Evolutionary conservation across 2,113 vertebrate genomes (phyloP), one percentile per base, ranked within the genome.

Genomic region (Elgaria multicarinata): DNA sequence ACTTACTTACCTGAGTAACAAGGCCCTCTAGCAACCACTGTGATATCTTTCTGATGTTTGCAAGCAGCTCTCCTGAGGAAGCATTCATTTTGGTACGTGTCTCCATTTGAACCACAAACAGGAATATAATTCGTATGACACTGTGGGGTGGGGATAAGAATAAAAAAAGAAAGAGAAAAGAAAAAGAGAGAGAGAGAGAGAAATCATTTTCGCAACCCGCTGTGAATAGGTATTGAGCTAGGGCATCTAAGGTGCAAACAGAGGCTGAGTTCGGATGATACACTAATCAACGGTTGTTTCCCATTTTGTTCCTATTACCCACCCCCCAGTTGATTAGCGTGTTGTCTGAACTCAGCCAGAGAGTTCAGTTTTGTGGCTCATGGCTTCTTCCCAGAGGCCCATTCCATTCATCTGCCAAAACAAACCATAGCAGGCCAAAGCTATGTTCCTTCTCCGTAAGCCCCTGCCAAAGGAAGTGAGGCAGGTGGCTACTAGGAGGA

Each of bases 51-150:
- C 96, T 99, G 99, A 94, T 99, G 98, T 88, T 98, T 99, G 97
- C 99, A 99, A 95, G 98, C 97, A 92, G 98, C 98, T 96, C 98
- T 98, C 86, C 98, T 97, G 95, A 99, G 96, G 96, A 98, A 99
- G 95, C 99, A 99, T 94, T 99, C 98, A 79, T 99, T 99, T 97
- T 99, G 99, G 95, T 99, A 99, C 92, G 99, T 99, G 97, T 99
- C 99, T 93, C 99, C 99, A 89, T 99, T 99, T 87, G 99, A 99
- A 90, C 98, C 98, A 95, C 99, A 99, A 94, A 99, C 99, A 0
- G 99, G 98, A 95, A 98, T 97, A 94, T 99, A 99, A 97, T 98
- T 98, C 91, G 98, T 99, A 92, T 98, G 98, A 95, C 99, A 99
- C 99, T 99, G 95, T 2, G 28, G 26, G 8, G 24, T 42, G 58